phyloP scores from a whole-genome alignment of 2,888 invertebrate genomes.

The Lasioglossum villosulum region DNA sequence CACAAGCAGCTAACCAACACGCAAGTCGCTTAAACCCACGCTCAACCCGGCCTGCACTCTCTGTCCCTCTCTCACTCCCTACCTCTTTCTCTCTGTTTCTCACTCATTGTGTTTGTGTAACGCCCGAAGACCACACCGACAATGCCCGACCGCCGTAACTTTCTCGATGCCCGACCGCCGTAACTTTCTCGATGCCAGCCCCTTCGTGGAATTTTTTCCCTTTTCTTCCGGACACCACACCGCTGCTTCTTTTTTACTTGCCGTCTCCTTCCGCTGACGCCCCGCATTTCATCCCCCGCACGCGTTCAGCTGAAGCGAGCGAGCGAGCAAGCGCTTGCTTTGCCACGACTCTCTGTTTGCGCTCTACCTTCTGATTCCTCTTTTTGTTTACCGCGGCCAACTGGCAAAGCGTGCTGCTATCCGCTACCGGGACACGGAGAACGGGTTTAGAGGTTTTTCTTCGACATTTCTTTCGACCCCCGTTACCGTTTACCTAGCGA shows the following conservation, averaged over 20 bases:
- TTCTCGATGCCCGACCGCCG: constrained; percentile 69
- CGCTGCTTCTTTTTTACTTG: constrained; percentile 12
- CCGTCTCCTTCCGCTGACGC: constrained; percentile 1
- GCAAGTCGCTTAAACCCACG: constrained; percentile 78
- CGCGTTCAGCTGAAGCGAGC: background rate
- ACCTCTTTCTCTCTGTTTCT: background rate
- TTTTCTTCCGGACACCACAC: constrained; percentile 29
- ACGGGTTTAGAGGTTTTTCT: constrained; percentile 21
- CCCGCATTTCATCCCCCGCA: constrained; percentile 21
- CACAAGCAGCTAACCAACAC: constrained; percentile 79
- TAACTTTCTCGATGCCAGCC: constrained; percentile 69
- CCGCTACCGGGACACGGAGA: background rate
- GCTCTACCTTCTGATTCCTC: constrained; percentile 37
- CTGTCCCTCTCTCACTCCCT: background rate
- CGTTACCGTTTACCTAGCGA: constrained; percentile 21
- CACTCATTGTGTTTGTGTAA: constrained; percentile 78
- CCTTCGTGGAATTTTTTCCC: constrained; percentile 41
- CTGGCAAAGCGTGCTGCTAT: background rate
- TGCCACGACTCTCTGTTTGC: constrained; percentile 28
- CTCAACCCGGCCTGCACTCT: constrained; percentile 67
- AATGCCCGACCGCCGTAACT: constrained; percentile 74
- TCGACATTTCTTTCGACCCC: constrained; percentile 1
- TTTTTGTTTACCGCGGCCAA: constrained; percentile 16
- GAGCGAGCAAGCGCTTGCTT: background rate
- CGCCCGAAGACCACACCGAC: constrained; percentile 75